Conservation (phyloP, 2,888 invertebrate species). For the Drosophila subsilvestris region DNA sequence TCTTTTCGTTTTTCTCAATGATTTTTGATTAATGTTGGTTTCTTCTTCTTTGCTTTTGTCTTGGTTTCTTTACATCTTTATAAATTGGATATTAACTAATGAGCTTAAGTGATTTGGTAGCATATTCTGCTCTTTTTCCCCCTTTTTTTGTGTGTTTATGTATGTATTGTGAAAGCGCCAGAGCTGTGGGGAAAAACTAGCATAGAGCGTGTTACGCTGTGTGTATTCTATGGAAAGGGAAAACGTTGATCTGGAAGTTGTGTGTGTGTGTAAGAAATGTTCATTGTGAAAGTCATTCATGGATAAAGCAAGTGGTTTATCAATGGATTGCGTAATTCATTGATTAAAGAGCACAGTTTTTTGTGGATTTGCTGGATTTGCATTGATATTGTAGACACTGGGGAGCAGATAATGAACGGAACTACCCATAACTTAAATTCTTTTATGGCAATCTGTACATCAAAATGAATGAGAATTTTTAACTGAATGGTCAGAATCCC, state of each 20-base stretch:
- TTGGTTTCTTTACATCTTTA: slow-evolving; percentile 46
- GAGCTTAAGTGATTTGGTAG: slow-evolving; percentile 71
- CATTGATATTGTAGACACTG: too few relatives aligned
- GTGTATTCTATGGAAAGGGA: slow-evolving; percentile 33
- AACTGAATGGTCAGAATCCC: too few relatives aligned
- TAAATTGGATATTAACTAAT: slow-evolving; percentile 79
- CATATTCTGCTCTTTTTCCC: slow-evolving; percentile 24
- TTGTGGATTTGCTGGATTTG: neutral
- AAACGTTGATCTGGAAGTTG: slow-evolving; percentile 16
- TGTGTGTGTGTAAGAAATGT: slow-evolving; percentile 50
- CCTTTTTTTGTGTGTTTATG: slow-evolving; percentile 11
- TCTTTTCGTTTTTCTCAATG: slow-evolving; percentile 17
- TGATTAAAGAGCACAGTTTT: neutral
- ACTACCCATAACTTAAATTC: too few relatives aligned
- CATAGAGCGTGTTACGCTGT: slow-evolving; percentile 8
- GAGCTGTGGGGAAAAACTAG: slow-evolving; percentile 9
- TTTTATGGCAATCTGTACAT: too few relatives aligned
- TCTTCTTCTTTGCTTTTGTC: slow-evolving; percentile 30
- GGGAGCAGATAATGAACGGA: too few relatives aligned
- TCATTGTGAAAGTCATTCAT: slow-evolving; percentile 53
- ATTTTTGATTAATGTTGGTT: slow-evolving; percentile 71
- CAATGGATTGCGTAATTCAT: slow-evolving; percentile 22
- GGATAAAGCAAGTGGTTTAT: slow-evolving; percentile 24
- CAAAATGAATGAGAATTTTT: too few relatives aligned
- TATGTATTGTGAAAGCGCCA: slow-evolving; percentile 60